These are phyloP conservation scores for Epinephelus malabaricus DNA, from an alignment of 2,797 vertebrate genomes.

Conservation along the genomic window DNA sequence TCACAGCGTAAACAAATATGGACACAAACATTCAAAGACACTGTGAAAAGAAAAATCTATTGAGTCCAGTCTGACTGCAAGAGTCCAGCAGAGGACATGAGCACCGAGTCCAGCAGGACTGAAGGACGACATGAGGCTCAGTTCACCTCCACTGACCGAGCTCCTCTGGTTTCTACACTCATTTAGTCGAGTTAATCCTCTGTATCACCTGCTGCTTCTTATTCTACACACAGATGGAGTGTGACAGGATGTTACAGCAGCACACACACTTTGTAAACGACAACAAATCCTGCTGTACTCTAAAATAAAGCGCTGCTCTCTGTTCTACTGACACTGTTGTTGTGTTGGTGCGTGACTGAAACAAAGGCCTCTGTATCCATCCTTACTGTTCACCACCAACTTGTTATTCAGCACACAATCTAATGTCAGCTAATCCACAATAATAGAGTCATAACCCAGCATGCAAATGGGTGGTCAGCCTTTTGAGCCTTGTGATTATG, in stretches of 20 bases:
- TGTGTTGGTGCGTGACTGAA: neutral
- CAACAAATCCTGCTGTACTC: neutral
- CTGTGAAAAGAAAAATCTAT: too few relatives aligned
- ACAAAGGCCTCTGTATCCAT: neutral
- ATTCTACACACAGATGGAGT: neutral
- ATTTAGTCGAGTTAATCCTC: conserved; percentile 1
- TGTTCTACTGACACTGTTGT: neutral
- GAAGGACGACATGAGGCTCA: neutral
- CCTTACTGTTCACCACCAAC: conserved; percentile 1
- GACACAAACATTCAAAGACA: too few relatives aligned
- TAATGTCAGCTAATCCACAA: conserved; percentile 44
- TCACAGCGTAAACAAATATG: too few relatives aligned
- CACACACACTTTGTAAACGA: neutral
- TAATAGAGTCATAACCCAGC: conserved; percentile 37
- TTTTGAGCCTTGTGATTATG: conserved; percentile 51
- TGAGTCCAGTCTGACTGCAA: neutral
- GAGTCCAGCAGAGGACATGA: neutral
- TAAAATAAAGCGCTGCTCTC: conserved; percentile 1
- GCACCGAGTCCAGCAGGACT: conserved; percentile 1
- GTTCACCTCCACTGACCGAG: neutral
- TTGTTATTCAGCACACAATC: conserved; percentile 26
- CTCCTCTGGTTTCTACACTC: conserved; percentile 11
- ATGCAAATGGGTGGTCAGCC: conserved; percentile 47
- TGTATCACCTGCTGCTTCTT: neutral
- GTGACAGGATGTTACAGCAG: neutral